Evolutionary conservation across 2,888 invertebrate species (phyloP).

Genomic region (Pantelozetes paolii): DNA sequence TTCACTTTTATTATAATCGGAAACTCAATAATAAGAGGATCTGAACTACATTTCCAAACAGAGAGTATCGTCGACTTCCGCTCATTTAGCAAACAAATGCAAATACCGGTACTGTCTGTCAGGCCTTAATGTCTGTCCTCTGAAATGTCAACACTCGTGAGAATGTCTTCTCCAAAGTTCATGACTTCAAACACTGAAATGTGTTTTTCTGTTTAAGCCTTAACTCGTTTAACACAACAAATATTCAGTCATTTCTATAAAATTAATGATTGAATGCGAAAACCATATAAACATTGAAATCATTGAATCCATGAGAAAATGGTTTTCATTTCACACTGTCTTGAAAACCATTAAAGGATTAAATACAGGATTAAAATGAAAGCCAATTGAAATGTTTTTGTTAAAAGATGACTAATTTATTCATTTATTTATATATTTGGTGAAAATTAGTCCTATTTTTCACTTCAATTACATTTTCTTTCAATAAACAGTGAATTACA

Average conservation of each 20-base stretch:
- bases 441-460: too few species aligned
- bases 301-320: background rate
- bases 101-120: slow-evolving; percentile 14
- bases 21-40: background rate
- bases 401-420: too few species aligned
- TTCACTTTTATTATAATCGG: slow-evolving; percentile 20
- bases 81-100: slow-evolving; percentile 32
- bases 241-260: background rate
- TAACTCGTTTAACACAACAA: slow-evolving; percentile 8
- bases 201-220: background rate
- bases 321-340: background rate
- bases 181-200: background rate
- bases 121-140: too few species aligned
- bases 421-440: too few species aligned
- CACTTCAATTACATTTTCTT: too few species aligned
- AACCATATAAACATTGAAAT: background rate
- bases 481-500: too few species aligned
- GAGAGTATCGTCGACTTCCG: background rate
- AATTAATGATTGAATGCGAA: slow-evolving; percentile 10
- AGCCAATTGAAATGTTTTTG: background rate
- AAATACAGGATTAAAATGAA: too few species aligned
- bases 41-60: too few species aligned
- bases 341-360: background rate
- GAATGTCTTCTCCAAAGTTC: background rate
- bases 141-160: too few species aligned